phyloP scores from a whole-genome alignment of 2,797 vertebrate genomes.

The Gallinago stenura region DNA sequence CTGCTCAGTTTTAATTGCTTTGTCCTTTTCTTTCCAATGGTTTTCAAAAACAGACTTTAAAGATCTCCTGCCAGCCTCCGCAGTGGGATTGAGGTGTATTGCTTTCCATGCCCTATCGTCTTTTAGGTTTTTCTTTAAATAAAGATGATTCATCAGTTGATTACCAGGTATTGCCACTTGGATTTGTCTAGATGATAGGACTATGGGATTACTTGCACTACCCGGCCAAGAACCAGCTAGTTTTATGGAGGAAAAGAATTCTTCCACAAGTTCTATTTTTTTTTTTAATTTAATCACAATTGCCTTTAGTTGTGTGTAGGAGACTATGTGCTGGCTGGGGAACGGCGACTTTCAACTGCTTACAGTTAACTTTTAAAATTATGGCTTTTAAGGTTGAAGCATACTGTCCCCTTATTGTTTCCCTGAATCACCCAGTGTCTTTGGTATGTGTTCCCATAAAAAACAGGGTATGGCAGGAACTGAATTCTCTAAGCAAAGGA shows the following conservation, averaged over 20 bases:
- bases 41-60: background rate
- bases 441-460: background rate
- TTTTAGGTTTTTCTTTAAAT: background rate
- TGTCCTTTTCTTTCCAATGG: background rate
- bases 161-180: background rate
- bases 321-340: background rate
- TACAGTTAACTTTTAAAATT: background rate
- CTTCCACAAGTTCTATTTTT: background rate
- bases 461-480: background rate
- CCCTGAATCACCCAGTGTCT: background rate
- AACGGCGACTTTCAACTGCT: background rate
- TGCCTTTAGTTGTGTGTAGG: background rate
- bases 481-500: background rate
- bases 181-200: background rate
- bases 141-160: background rate
- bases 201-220: rapidly evolving
- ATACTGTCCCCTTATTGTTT: background rate
- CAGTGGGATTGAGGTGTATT: background rate
- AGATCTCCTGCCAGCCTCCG: background rate
- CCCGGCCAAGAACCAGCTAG: background rate
- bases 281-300: background rate
- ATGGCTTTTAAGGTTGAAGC: background rate
- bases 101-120: background rate
- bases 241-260: background rate
- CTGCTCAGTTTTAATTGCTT: background rate